Evolutionary conservation across 1,140 invertebrate genomes (phyloP).

Genomic region (Proales similis): DNA sequence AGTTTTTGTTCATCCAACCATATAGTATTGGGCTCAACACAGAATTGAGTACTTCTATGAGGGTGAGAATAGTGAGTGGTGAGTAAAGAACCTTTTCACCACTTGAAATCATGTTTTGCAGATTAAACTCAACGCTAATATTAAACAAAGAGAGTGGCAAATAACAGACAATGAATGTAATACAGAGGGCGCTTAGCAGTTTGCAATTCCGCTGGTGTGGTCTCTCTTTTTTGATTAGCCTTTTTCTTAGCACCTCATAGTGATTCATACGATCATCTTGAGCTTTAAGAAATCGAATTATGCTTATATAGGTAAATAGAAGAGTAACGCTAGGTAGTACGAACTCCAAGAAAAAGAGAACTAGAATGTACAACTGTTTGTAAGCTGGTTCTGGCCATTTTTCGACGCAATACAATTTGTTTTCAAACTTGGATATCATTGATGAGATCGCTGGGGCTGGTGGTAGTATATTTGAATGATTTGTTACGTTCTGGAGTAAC

Average conservation of each 20-base stretch:
- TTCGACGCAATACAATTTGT: constrained; percentile 38
- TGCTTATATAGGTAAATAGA: constrained; percentile 38
- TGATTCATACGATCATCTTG: constrained; percentile 33
- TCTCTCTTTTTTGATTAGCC: constrained; percentile 32
- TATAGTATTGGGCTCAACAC: constrained; percentile 41
- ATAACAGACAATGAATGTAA: constrained; percentile 50
- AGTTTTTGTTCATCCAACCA: constrained; percentile 41
- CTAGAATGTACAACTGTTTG: constrained; percentile 38
- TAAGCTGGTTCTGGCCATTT: constrained; percentile 38
- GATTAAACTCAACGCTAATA: constrained; percentile 51
- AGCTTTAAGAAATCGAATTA: constrained; percentile 37
- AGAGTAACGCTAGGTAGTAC: constrained; percentile 39
- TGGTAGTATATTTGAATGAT: too few species aligned
- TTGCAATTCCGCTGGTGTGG: constrained; percentile 41
- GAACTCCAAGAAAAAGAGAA: constrained; percentile 38
- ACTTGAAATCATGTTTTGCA: constrained; percentile 53
- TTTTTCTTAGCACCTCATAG: constrained; percentile 32
- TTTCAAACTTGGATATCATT: constrained; percentile 7
- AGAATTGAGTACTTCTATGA: constrained; percentile 27
- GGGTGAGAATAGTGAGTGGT: constrained; percentile 28
- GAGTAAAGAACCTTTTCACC: constrained; percentile 31
- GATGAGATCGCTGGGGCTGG: too few species aligned
- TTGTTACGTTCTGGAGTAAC: too few species aligned
- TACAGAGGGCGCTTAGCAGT: constrained; percentile 44
- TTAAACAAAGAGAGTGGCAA: constrained; percentile 52